Percentiles rank a stretch among this genome's conserved stretches.
These are phyloP conservation scores for Eulithis prunata DNA, from an alignment of 2,888 invertebrate genomes.

Conservation along the genomic window DNA sequence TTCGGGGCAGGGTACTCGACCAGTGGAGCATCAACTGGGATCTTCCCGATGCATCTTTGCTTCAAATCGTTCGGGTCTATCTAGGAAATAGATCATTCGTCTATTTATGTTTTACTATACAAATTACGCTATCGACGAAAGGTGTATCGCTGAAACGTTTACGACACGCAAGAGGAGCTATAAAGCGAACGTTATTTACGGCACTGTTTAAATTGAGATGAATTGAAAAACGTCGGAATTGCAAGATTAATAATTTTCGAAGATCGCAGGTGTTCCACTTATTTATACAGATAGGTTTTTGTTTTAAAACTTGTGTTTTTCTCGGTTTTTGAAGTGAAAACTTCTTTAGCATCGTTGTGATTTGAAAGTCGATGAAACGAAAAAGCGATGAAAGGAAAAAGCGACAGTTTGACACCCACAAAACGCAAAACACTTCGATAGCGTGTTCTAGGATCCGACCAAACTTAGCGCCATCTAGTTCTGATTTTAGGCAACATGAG, in stretches of 20 bases:
- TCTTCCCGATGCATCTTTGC: constrained; percentile 15
- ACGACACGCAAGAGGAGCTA: constrained; percentile 27
- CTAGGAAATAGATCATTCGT: constrained; percentile 15
- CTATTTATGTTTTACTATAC: constrained; percentile 26
- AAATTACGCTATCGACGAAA: constrained; percentile 34
- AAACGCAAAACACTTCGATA: too few relatives aligned
- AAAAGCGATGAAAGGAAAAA: too few relatives aligned
- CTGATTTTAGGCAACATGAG: too few relatives aligned
- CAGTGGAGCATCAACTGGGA: constrained; percentile 7
- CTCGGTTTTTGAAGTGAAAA: background rate
- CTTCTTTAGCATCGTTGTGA: too few relatives aligned
- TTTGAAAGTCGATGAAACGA: too few relatives aligned
- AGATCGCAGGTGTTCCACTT: constrained; percentile 19
- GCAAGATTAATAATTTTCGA: constrained; percentile 15
- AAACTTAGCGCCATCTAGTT: too few relatives aligned
- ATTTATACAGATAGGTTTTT: constrained; percentile 15
- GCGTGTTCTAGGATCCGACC: too few relatives aligned
- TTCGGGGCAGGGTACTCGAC: constrained; percentile 20
- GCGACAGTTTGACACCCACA: too few relatives aligned
- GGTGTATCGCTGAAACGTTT: constrained; percentile 34
- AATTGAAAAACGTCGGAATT: constrained; percentile 17
- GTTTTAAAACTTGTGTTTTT: background rate
- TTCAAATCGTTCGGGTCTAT: constrained; percentile 20
- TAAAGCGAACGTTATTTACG: constrained; percentile 28
- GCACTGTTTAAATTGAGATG: constrained; percentile 27